Conservation (phyloP, 2,797 vertebrate species). For the Oophaga sylvatica region DNA sequence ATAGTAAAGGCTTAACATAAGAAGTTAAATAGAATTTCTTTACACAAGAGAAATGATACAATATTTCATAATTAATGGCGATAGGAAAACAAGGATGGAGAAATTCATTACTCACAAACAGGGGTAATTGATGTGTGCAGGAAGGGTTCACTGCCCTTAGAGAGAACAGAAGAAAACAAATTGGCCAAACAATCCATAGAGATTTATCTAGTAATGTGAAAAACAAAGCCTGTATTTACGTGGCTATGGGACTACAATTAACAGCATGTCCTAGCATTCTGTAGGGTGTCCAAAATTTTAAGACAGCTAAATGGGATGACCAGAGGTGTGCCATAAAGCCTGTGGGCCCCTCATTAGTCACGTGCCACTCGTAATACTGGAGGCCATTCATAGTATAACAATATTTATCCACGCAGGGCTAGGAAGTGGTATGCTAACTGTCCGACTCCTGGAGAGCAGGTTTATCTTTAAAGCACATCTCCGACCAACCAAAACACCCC, state of each 20-base stretch:
- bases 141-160: neutral
- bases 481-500: no score
- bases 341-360: no score
- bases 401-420: no score
- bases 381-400: no score
- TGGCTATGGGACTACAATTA: neutral
- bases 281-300: no score
- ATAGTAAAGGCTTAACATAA: slow-evolving; percentile 7
- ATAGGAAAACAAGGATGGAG: slow-evolving; percentile 13
- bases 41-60: slow-evolving; percentile 39
- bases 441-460: no score
- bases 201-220: neutral
- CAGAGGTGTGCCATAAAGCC: no score
- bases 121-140: slow-evolving; percentile 29
- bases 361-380: no score
- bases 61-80: slow-evolving; percentile 46
- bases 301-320: no score
- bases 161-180: slow-evolving; percentile 13
- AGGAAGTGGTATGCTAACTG: no score
- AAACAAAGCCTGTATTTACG: neutral
- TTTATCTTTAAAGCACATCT: no score
- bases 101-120: slow-evolving; percentile 41
- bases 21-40: slow-evolving; percentile 44
- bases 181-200: slow-evolving; percentile 4
- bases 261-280: neutral